Evolutionary conservation across 53 echinoderm and acorn worm species (phyloP), one percentile per base, ranked within the genome.

Genomic region (Patiria pectinifera): DNA sequence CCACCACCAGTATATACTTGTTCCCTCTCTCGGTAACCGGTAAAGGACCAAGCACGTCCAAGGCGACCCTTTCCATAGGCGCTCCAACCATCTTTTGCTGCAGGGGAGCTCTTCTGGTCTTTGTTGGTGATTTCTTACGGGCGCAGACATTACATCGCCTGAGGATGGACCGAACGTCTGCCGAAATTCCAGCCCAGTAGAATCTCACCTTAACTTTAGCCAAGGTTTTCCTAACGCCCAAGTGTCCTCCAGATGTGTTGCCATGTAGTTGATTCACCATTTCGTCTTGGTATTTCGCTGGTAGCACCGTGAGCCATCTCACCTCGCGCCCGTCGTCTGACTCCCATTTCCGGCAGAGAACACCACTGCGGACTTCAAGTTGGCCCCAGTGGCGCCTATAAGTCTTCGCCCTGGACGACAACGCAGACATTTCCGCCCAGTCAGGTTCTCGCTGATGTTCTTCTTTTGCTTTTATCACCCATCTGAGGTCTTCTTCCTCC

Each of bases 211-310:
- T 87, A 6, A 92, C 92, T 45, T 85, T 92, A 4, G 89, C 89
- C 80, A 95, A 44, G 0, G 95, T 96, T 60, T 96, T 95, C 85
- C 80, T 95, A 11, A 90, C 75, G 43, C 93, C 95, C 43, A 93
- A 48, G 59, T 95, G 95, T 58, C 93, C 95, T 18, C 93, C 80
- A 16, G 93, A 62, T 15, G 19, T 45, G 2, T 35, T 35, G 71
- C 93, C 91, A 86, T 93, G 95, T 24, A 96, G 69, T 87, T 94
- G 87, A 18, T 71, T 75, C 22, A 94, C 49, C 24, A 92, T 46
- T 44, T 94, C 92, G 1, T 76, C 66, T 48, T 72, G 72, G 43
- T 61, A 76, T 46, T 23, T 63, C 6, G 23, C 13, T 12, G 84
- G 91, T 12, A 92, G 71, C 7, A 94, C 94, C 13, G 85, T 44